phyloP scores from a whole-genome alignment of 2,888 invertebrate species.

The Cataglyphis cursor region DNA sequence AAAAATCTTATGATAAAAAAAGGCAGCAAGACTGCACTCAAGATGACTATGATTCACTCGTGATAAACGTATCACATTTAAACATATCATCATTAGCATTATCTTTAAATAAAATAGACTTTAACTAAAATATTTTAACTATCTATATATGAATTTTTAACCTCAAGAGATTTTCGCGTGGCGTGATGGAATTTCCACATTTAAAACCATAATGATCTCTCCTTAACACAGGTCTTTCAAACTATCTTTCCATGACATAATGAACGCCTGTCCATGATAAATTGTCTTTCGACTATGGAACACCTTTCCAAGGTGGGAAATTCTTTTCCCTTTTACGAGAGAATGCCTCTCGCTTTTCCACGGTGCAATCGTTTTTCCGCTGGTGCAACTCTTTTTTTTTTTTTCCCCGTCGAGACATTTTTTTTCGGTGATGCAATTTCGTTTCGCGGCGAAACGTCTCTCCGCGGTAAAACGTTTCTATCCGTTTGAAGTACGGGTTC shows the following conservation, averaged over 20 bases:
- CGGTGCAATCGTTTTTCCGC: not conserved
- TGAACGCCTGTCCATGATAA: constrained; percentile 24
- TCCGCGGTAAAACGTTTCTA: constrained; percentile 67
- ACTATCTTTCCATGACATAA: constrained; percentile 21
- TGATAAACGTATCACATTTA: not conserved
- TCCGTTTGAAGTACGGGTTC: constrained; percentile 80
- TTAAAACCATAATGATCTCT: not conserved
- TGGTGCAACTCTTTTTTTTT: not conserved
- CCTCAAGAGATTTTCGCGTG: not conserved
- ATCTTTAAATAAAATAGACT: not conserved
- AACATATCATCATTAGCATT: not conserved
- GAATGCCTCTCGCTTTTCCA: constrained; percentile 28
- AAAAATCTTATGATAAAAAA: not conserved
- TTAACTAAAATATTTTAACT: not conserved
- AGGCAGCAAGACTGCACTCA: not conserved
- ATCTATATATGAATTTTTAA: not conserved
- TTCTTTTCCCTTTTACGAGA: constrained; percentile 5
- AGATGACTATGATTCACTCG: not conserved
- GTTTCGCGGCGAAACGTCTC: constrained; percentile 41
- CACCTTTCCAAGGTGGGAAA: constrained; percentile 5
- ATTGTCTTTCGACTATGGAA: constrained; percentile 11
- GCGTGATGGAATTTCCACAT: not conserved
- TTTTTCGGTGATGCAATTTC: constrained; percentile 36
- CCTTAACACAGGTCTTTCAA: not conserved
- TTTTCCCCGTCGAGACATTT: constrained; percentile 9